Evolutionary conservation across 2,888 invertebrate genomes (phyloP).

Genomic region (Pseudococcus jackbeardsleyi): DNA sequence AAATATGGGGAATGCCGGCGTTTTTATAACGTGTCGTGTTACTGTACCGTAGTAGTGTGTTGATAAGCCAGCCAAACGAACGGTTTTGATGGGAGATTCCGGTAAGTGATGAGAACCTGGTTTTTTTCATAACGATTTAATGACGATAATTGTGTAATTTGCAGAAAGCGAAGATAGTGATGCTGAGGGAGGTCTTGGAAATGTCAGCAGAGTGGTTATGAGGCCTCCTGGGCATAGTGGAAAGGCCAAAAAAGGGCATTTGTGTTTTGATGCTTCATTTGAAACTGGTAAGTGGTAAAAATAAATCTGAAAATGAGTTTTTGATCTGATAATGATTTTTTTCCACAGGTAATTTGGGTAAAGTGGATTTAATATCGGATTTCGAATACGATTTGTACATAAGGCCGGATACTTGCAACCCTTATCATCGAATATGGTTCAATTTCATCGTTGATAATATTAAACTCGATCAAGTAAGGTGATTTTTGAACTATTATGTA

Average conservation of each 20-base stretch:
- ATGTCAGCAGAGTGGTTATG: conserved; percentile 89
- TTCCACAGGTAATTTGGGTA: conserved; percentile 83
- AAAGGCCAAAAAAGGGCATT: conserved; percentile 94
- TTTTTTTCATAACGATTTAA: neutral
- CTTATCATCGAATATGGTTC: conserved; percentile 94
- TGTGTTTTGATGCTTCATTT: conserved; percentile 97
- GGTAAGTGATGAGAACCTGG: neutral
- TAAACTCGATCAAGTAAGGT: conserved; percentile 85
- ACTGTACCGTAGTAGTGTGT: conserved; percentile 1
- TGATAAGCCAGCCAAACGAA: conserved; percentile 13
- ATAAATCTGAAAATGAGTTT: neutral
- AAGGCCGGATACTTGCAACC: conserved; percentile 96
- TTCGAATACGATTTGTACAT: conserved; percentile 97
- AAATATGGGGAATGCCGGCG: neutral
- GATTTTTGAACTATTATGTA: too few species aligned
- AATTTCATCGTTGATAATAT: conserved; percentile 98
- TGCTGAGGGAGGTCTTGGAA: conserved; percentile 93
- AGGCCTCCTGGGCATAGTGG: conserved; percentile 93
- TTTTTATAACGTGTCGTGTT: conserved; percentile 16
- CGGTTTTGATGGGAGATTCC: conserved; percentile 19
- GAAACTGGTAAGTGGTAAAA: conserved; percentile 80
- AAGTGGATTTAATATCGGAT: conserved; percentile 93
- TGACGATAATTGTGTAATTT: neutral
- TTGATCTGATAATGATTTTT: neutral
- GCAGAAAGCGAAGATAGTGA: conserved; percentile 79